Percentiles rank a stretch among this genome's conserved stretches.
Evolutionary conservation across 2,797 vertebrate genomes (phyloP).

Genomic region (Moxostoma hubbsi): DNA sequence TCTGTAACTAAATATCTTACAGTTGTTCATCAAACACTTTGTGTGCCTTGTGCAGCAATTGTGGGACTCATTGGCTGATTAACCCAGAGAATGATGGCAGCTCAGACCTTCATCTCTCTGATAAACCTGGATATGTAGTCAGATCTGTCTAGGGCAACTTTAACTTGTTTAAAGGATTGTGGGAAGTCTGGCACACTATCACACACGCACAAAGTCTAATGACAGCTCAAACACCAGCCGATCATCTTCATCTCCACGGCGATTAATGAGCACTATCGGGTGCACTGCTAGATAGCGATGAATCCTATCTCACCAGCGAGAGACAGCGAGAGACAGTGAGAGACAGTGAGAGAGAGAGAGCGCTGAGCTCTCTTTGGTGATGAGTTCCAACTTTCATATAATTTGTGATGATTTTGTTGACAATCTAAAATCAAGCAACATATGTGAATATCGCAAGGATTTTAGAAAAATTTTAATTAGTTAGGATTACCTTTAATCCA

Average conservation of each 20-base stretch:
- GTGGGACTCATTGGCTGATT: background rate
- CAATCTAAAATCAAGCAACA: too few relatives aligned
- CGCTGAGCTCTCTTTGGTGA: too few relatives aligned
- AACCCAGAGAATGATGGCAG: constrained; percentile 1
- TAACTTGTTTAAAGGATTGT: constrained; percentile 28
- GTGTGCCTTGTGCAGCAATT: background rate
- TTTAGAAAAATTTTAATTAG: too few relatives aligned
- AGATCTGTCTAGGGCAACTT: constrained; percentile 16
- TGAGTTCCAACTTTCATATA: too few relatives aligned
- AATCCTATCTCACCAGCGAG: constrained; percentile 51
- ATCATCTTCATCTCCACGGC: constrained; percentile 66
- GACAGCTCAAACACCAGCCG: constrained; percentile 20
- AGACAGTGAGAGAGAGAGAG: background rate
- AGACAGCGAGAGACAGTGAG: constrained; percentile 32
- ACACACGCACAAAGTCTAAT: constrained; percentile 31
- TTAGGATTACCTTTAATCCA: too few relatives aligned
- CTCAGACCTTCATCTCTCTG: constrained; percentile 8
- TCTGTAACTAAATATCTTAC: constrained; percentile 3
- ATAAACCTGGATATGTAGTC: constrained; percentile 3
- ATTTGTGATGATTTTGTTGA: too few relatives aligned
- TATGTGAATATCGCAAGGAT: too few relatives aligned
- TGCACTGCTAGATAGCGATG: constrained; percentile 45
- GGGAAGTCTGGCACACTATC: constrained; percentile 42
- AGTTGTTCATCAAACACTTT: background rate
- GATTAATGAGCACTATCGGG: constrained; percentile 65